Percentiles rank a stretch among this genome's conserved stretches.
Evolutionary conservation across 2,797 vertebrate species (phyloP).

Genomic region (Myotis findleyi): DNA sequence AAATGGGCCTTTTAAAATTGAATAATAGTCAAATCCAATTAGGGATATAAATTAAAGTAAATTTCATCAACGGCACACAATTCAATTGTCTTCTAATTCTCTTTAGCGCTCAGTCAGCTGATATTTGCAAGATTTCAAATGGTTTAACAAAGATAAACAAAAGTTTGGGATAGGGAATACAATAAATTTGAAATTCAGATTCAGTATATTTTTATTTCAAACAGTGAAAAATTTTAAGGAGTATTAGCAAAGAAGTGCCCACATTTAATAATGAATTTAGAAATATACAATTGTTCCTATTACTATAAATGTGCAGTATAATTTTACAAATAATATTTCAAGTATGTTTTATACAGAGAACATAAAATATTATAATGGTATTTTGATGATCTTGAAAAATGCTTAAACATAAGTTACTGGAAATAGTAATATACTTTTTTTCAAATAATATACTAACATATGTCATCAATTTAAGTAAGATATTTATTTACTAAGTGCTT

Average conservation of each 20-base stretch:
- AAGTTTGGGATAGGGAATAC: background rate
- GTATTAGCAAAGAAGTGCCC: background rate
- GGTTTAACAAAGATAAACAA: background rate
- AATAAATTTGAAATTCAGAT: background rate
- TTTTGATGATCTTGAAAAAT: background rate
- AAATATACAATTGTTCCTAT: constrained; percentile 1
- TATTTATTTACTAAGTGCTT: background rate
- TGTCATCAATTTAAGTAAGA: background rate
- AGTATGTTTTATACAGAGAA: background rate
- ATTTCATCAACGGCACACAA: background rate
- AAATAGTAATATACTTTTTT: background rate
- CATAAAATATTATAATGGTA: background rate
- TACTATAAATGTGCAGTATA: background rate
- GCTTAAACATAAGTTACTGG: background rate
- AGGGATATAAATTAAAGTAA: constrained; percentile 45
- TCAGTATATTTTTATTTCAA: background rate
- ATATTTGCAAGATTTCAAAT: background rate
- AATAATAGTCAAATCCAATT: constrained; percentile 62
- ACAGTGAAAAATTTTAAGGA: background rate
- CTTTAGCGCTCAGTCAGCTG: constrained; percentile 36
- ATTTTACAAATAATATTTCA: background rate
- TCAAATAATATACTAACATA: background rate
- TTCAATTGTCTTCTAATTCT: constrained; percentile 39
- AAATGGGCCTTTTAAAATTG: constrained; percentile 53
- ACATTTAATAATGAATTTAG: background rate